A percentile compares a stretch with the other conserved stretches of the same genome.
phyloP scores from a whole-genome alignment of 2,797 vertebrate species.

The Acanthis flammea region DNA sequence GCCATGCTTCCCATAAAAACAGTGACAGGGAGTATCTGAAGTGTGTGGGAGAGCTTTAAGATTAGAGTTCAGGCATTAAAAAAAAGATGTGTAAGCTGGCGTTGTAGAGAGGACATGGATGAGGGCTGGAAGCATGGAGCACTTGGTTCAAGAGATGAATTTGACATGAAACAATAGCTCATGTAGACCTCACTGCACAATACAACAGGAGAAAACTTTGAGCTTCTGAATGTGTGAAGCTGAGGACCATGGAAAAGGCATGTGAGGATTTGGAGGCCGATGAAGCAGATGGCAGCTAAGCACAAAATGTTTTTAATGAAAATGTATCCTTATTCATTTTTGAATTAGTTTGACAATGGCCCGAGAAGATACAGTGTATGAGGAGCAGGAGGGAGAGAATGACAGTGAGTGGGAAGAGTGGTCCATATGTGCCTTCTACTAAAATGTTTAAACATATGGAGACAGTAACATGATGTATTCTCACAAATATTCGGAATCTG shows the following conservation, averaged over 20 bases:
- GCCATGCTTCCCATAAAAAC: background rate
- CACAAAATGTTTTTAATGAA: conserved; percentile 68
- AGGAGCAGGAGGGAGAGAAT: conserved; percentile 53
- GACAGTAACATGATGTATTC: conserved; percentile 64
- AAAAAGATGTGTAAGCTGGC: background rate
- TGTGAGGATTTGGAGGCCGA: conserved; percentile 53
- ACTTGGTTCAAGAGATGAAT: background rate
- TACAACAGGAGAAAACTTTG: background rate
- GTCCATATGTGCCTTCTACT: conserved; percentile 63
- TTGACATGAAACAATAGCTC: background rate
- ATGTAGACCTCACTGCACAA: fast-evolving
- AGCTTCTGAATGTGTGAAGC: conserved; percentile 8
- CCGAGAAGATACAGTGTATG: conserved; percentile 3
- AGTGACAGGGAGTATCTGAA: fast-evolving
- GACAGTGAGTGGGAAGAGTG: conserved; percentile 62
- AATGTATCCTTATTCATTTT: conserved; percentile 19
- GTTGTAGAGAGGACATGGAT: background rate
- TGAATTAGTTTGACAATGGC: conserved; percentile 55
- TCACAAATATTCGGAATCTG: conserved; percentile 61
- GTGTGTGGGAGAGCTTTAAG: background rate
- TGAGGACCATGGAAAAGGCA: background rate
- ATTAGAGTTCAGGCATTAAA: background rate
- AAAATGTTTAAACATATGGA: conserved; percentile 63
- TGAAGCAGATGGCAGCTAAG: conserved; percentile 63
- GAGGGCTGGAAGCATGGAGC: background rate